Evolutionary conservation across 2,797 vertebrate species (phyloP).

Genomic region (Buceros bicornis): DNA sequence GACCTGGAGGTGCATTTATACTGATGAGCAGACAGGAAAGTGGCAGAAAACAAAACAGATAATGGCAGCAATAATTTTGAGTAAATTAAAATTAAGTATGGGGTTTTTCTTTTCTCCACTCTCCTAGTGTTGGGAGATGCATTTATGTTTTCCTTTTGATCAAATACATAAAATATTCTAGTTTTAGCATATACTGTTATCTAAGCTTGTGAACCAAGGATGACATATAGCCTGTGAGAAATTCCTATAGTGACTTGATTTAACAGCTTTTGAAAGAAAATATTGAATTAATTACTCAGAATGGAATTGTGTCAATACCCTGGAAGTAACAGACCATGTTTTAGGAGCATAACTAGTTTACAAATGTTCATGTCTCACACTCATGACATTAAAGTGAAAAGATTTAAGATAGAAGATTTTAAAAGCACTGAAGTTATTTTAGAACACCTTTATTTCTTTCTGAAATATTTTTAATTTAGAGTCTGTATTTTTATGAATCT

Average conservation of each 20-base stretch:
- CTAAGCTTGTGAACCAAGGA: background rate
- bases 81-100: conserved; percentile 65
- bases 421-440: background rate
- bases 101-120: background rate
- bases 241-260: background rate
- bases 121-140: background rate
- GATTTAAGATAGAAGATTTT: background rate
- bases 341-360: background rate
- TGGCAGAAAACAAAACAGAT: conserved; percentile 74
- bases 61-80: conserved; percentile 68
- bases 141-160: background rate
- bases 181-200: background rate
- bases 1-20: conserved; percentile 44
- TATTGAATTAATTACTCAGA: background rate
- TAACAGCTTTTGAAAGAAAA: background rate
- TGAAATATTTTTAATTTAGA: background rate
- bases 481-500: background rate
- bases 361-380: background rate
- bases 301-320: background rate
- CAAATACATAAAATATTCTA: background rate
- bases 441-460: background rate
- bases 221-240: background rate
- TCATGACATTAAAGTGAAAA: background rate
- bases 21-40: conserved; percentile 71
- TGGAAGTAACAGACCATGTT: background rate